Evolutionary conservation across 2,888 invertebrate genomes (phyloP), one percentile per base, ranked within the genome.

Genomic region (Coleophora flavipennella): DNA sequence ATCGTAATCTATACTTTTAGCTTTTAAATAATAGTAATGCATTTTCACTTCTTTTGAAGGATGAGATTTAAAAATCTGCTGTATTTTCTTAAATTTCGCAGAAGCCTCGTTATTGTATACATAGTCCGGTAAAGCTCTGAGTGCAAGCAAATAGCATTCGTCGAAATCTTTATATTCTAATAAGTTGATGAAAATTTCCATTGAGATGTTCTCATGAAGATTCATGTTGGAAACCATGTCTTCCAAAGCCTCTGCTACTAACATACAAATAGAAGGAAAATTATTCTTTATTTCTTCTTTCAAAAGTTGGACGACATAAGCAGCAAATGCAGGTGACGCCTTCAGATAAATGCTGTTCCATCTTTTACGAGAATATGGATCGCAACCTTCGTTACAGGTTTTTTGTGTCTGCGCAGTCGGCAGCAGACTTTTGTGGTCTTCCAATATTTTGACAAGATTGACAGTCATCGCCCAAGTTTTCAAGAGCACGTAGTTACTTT

Each of bases 41-140:
- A 67, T 62, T 51, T 55, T 59, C 6, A 70, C 55, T 55, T 55
- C 54, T 27, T 45, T 34, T 26, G 54, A 53, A 20, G 55, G 47
- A 48, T 58, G 51, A n/a, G 43, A 34, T 11, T 35, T 34, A 3
- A 58, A 38, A 36, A 52, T 48, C 27, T 48, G 26, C 14, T 44
- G 31, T n/a, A 31, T 31, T 31, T 31, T 10, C 8, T 31, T 31
- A 2, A 31, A 10, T 31, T n/a, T 31, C n/a, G 3, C 31, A 3
- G 3, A 3, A 4, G 8, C 31, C 11, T 31, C 31, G 31, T 11
- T n/a, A 31, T 2, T 3, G 20, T 20, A 20, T 20, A 20, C 6
- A 20, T 20, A 20, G 3, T 20, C 20, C 20, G 29, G 36, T 14
- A 36, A 9, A 8, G 9, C 12, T 12, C 11, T 25, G 12, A 39